Evolutionary conservation across 2,113 vertebrate genomes (phyloP).

Genomic region (Balaeniceps rex): DNA sequence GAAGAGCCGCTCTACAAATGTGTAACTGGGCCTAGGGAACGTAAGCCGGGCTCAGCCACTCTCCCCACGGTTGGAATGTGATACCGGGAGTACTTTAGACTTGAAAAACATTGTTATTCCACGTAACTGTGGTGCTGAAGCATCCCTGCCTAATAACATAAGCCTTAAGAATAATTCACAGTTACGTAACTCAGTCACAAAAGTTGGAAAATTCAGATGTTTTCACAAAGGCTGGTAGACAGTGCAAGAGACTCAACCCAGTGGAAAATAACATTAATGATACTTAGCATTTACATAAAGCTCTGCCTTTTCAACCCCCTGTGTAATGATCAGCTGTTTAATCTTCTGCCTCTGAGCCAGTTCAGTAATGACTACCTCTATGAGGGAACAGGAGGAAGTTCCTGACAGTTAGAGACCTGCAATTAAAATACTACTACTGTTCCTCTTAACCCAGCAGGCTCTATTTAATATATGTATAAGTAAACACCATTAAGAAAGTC

Average conservation of each 20-base stretch:
- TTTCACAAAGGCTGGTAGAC: neutral
- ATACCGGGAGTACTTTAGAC: neutral
- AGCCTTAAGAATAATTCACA: neutral
- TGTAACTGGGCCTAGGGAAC: neutral
- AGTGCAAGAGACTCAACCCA: neutral
- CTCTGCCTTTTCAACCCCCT: neutral
- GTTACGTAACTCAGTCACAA: rapidly evolving
- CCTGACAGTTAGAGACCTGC: neutral
- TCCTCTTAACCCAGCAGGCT: neutral
- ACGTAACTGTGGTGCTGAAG: neutral
- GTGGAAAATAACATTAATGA: neutral
- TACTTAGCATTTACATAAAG: neutral
- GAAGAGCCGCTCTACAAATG: rapidly evolving
- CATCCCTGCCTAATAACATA: neutral
- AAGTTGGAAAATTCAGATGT: neutral
- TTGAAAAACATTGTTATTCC: neutral
- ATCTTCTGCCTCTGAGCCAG: neutral
- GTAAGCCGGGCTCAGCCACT: neutral
- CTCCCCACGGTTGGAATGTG: neutral
- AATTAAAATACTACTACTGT: slow-evolving; percentile 6
- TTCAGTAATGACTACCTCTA: neutral
- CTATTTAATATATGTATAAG: neutral
- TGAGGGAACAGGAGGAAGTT: neutral
- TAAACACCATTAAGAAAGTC: neutral
- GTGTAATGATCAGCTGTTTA: neutral